Conservation (phyloP, 2,797 vertebrate genomes). For the Toxotes lorentzi region DNA sequence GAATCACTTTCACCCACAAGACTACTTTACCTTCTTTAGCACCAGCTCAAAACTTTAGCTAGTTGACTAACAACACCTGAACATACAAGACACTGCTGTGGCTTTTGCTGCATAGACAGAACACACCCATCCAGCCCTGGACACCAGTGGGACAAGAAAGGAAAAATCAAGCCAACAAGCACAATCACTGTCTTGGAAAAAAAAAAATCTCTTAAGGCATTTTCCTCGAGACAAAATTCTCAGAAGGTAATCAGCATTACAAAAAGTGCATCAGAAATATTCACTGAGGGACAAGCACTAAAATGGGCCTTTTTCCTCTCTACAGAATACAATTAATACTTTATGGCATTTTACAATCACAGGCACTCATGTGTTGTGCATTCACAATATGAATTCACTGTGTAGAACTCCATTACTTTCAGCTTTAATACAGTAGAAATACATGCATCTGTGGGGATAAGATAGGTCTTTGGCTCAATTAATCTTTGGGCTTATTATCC, state of each 20-base stretch:
- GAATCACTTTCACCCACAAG: slow-evolving; percentile 45
- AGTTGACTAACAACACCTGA: not conserved
- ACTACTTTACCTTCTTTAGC: not conserved
- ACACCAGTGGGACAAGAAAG: slow-evolving; percentile 15
- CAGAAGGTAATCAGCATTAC: slow-evolving; percentile 55
- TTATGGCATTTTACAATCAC: slow-evolving; percentile 70
- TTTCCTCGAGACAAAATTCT: slow-evolving; percentile 42
- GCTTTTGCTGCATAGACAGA: slow-evolving; percentile 42
- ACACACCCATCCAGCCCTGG: slow-evolving; percentile 21
- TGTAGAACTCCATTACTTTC: slow-evolving; percentile 32
- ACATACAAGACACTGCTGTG: slow-evolving; percentile 14
- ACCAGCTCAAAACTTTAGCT: slow-evolving; percentile 23
- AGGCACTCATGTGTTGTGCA: slow-evolving; percentile 50
- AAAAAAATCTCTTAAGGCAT: slow-evolving; percentile 21
- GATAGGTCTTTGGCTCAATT: slow-evolving; percentile 71
- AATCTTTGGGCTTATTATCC: slow-evolving; percentile 53
- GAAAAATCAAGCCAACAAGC: slow-evolving; percentile 37
- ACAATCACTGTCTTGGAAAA: not conserved
- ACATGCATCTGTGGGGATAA: slow-evolving; percentile 32
- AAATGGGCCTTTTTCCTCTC: slow-evolving; percentile 39
- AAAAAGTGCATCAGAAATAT: slow-evolving; percentile 77
- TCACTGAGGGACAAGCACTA: slow-evolving; percentile 48
- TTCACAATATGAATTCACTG: slow-evolving; percentile 42
- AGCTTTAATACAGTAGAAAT: slow-evolving; percentile 37
- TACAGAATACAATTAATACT: slow-evolving; percentile 80